A percentile compares a stretch with the other conserved stretches of the same genome.
Conservation (phyloP, 1,140 invertebrate genomes). For the Zaprionus nigranus region DNA sequence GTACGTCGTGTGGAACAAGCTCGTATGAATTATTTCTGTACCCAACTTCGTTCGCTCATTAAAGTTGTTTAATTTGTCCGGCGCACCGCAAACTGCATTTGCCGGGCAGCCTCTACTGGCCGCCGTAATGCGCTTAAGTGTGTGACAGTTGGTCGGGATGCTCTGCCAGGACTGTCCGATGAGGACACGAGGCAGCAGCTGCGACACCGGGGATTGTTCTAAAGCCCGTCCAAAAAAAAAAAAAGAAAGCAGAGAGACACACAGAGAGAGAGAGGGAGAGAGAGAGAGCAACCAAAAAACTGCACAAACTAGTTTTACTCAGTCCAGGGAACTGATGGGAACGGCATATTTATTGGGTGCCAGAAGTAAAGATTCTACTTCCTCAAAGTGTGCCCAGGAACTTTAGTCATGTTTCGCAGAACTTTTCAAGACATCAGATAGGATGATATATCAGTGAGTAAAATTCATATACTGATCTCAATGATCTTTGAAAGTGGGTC, state of each 20-base stretch:
- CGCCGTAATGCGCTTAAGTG: conserved; percentile 49
- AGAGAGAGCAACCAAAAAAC: not conserved
- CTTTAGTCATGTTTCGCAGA: not conserved
- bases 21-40: not conserved
- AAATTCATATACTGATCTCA: too few relatives aligned
- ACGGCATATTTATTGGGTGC: not conserved
- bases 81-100: conserved; percentile 14
- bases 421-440: not conserved
- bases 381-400: not conserved
- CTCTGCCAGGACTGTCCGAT: not conserved
- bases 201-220: not conserved
- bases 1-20: not conserved
- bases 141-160: conserved; percentile 17
- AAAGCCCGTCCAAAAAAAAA: not conserved
- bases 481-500: not conserved
- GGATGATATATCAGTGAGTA: too few relatives aligned
- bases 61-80: conserved; percentile 37
- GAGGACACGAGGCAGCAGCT: conserved; percentile 2
- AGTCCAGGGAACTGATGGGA: not conserved
- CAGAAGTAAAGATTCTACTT: not conserved
- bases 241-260: not conserved
- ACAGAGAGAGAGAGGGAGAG: not conserved
- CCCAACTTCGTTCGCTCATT: conserved; percentile 1
- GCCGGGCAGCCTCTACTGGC: conserved; percentile 22
- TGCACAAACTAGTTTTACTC: not conserved